Evolutionary conservation across 2,888 invertebrate species (phyloP).

Genomic region (Lithophane leautieri): DNA sequence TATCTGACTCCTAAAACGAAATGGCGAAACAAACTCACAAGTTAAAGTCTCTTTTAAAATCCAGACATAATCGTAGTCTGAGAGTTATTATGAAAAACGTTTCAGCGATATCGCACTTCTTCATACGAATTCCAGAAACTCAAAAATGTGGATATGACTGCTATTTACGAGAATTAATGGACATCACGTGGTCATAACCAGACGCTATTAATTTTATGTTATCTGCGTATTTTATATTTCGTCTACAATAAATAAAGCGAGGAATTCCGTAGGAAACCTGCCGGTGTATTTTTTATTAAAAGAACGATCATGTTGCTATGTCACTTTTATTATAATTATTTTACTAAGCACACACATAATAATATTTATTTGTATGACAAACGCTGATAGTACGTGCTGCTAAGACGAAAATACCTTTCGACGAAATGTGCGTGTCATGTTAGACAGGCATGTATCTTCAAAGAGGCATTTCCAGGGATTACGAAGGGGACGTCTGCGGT

Average conservation of each 20-base stretch:
- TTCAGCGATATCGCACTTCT: conserved; percentile 4
- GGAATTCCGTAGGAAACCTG: conserved; percentile 34
- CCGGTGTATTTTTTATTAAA: conserved; percentile 15
- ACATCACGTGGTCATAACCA: conserved; percentile 50
- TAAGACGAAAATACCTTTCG: conserved; percentile 31
- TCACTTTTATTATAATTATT: conserved; percentile 15
- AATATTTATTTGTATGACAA: conserved; percentile 26
- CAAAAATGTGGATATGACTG: conserved; percentile 46
- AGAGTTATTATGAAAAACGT: conserved; percentile 18
- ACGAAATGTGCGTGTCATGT: conserved; percentile 35
- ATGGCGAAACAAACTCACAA: neutral
- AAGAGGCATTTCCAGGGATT: conserved; percentile 49
- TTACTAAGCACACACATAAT: neutral
- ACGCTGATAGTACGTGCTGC: conserved; percentile 14
- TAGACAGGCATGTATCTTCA: conserved; percentile 39
- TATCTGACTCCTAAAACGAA: neutral
- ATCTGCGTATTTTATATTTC: conserved; percentile 39
- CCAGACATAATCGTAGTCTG: neutral
- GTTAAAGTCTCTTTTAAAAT: neutral
- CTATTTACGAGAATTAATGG: conserved; percentile 54
- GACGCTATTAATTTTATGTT: conserved; percentile 48
- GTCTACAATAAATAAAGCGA: conserved; percentile 45
- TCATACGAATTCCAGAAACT: conserved; percentile 47
- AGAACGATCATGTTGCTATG: conserved; percentile 10
- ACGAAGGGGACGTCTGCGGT: conserved; percentile 22